Evolutionary conservation across 2,888 invertebrate genomes (phyloP).

Genomic region (Eledone cirrhosa): DNA sequence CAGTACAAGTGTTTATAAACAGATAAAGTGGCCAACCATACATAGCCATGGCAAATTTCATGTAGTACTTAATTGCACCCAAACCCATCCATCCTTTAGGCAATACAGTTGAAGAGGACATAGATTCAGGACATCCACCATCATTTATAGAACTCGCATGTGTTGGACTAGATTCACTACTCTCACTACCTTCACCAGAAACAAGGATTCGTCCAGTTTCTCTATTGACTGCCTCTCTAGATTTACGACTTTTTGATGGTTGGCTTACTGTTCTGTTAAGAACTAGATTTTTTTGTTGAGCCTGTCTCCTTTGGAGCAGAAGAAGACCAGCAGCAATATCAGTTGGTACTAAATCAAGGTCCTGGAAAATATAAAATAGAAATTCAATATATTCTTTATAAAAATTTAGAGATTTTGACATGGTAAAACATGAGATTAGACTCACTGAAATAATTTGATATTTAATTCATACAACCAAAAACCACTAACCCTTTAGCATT

Average conservation of each 20-base stretch:
- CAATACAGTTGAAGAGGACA: constrained; percentile 7
- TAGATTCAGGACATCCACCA: neutral
- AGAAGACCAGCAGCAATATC: constrained; percentile 89
- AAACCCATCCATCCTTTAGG: constrained; percentile 79
- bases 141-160: neutral
- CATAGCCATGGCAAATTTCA: constrained; percentile 82
- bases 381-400: neutral
- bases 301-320: constrained; percentile 72
- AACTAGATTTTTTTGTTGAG: neutral
- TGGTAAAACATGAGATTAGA: too few species aligned
- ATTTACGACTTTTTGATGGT: neutral
- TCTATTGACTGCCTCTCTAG: constrained; percentile 11
- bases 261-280: neutral
- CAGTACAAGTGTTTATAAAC: constrained; percentile 79
- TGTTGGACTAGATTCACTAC: neutral
- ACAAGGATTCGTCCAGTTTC: constrained; percentile 14
- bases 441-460: too few species aligned
- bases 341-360: constrained; percentile 86
- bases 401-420: too few species aligned
- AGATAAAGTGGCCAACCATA: constrained; percentile 90
- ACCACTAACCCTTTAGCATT: too few species aligned
- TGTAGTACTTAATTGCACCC: constrained; percentile 79
- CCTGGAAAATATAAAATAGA: constrained; percentile 67
- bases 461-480: too few species aligned
- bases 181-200: constrained; percentile 3